Percentiles rank a stretch among this genome's conserved stretches.
Evolutionary conservation across 2,888 invertebrate species (phyloP).

Genomic region (Synergus itoensis): DNA sequence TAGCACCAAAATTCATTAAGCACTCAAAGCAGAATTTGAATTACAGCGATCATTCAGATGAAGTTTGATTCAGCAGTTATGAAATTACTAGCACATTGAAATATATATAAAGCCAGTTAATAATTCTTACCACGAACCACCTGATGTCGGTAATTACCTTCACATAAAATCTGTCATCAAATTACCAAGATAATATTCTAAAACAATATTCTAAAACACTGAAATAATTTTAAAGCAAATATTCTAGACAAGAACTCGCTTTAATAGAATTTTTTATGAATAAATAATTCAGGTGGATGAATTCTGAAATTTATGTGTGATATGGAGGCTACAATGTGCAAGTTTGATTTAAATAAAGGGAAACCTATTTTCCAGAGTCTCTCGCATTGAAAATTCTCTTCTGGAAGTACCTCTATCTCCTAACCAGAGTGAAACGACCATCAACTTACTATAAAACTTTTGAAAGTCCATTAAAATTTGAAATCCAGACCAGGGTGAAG

Average conservation of each 20-base stretch:
- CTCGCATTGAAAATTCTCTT: constrained; percentile 6
- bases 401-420: not conserved
- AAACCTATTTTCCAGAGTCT: not conserved
- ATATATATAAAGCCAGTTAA: too few relatives aligned
- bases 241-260: too few relatives aligned
- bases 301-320: not conserved
- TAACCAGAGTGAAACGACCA: constrained; percentile 11
- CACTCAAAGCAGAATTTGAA: not conserved
- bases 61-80: not conserved
- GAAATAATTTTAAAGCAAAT: too few relatives aligned
- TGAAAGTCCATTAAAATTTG: constrained; percentile 23
- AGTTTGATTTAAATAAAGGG: constrained; percentile 2
- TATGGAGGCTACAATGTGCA: not conserved
- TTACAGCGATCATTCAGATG: not conserved
- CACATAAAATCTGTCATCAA: too few relatives aligned
- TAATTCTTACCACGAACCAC: too few relatives aligned
- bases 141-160: too few relatives aligned
- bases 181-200: too few relatives aligned
- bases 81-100: too few relatives aligned
- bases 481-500: not conserved
- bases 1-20: not conserved
- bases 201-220: too few relatives aligned
- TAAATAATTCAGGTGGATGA: not conserved
- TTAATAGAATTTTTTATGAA: not conserved
- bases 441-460: constrained; percentile 28